Evolutionary conservation across 2,797 vertebrate species (phyloP).

Genomic region (Garrulus glandarius): DNA sequence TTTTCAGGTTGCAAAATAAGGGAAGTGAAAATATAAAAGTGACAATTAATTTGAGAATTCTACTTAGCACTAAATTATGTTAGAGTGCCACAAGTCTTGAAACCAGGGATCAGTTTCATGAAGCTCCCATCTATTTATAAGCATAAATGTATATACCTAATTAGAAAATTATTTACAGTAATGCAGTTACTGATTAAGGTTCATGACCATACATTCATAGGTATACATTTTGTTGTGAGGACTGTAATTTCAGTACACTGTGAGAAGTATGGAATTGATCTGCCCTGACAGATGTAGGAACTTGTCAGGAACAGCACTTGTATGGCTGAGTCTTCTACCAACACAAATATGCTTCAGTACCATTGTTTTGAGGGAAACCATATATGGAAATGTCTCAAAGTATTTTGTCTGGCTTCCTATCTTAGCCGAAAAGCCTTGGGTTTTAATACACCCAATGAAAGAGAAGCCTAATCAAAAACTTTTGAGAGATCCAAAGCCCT

Average conservation of each 20-base stretch:
- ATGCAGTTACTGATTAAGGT: conserved; percentile 39
- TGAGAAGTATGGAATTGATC: neutral
- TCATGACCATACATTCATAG: neutral
- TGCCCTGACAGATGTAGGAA: neutral
- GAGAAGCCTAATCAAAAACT: neutral
- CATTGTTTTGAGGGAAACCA: neutral
- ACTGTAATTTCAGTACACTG: conserved; percentile 17
- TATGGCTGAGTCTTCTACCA: neutral
- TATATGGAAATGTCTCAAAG: neutral
- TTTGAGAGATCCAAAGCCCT: neutral
- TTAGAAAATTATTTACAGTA: conserved; percentile 52
- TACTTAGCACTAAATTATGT: neutral
- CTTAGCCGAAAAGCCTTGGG: neutral
- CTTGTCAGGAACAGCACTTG: neutral
- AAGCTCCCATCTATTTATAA: conserved; percentile 18
- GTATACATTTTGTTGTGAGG: neutral
- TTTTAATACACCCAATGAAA: neutral
- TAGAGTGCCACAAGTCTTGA: neutral
- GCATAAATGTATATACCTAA: neutral
- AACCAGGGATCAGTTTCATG: neutral
- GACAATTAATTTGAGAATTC: neutral
- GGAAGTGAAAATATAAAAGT: neutral
- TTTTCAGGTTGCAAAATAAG: neutral
- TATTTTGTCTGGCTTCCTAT: neutral
- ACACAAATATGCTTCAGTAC: neutral